Conservation (phyloP, 1,140 invertebrate genomes). For the Delia radicum region DNA sequence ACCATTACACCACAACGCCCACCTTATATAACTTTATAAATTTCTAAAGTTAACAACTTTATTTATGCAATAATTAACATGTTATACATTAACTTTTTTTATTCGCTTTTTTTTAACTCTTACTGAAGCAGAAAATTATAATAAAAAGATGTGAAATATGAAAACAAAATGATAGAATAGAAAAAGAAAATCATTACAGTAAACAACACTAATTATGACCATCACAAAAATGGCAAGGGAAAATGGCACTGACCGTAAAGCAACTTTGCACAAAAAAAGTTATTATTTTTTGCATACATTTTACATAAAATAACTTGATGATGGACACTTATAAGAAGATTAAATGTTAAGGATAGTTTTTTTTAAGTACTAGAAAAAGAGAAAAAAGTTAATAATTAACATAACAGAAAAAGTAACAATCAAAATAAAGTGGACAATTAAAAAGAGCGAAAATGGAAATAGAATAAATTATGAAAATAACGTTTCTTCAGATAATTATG, state of each 20-base stretch:
- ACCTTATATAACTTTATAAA: no score
- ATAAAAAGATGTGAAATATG: neutral
- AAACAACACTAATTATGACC: conserved; percentile 9
- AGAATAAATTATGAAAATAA: no score
- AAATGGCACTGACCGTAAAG: neutral
- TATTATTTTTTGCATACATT: neutral
- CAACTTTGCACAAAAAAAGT: neutral
- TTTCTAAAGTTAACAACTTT: no score
- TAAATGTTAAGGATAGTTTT: conserved; percentile 1
- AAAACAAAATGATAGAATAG: neutral
- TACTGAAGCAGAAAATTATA: neutral
- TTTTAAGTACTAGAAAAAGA: no score
- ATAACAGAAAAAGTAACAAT: neutral
- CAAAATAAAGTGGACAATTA: neutral
- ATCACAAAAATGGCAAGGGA: neutral
- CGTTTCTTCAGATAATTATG: no score
- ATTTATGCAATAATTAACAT: no score
- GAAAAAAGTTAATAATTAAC: neutral
- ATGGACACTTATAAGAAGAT: conserved; percentile 4
- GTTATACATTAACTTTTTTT: no score
- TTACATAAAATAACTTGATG: neutral
- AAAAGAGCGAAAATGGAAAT: no score
- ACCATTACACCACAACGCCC: no score
- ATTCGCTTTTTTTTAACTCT: no score
- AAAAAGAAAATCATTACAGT: neutral